Evolutionary conservation across 1,140 invertebrate species (phyloP).

Genomic region (Bathynomus jamesi): DNA sequence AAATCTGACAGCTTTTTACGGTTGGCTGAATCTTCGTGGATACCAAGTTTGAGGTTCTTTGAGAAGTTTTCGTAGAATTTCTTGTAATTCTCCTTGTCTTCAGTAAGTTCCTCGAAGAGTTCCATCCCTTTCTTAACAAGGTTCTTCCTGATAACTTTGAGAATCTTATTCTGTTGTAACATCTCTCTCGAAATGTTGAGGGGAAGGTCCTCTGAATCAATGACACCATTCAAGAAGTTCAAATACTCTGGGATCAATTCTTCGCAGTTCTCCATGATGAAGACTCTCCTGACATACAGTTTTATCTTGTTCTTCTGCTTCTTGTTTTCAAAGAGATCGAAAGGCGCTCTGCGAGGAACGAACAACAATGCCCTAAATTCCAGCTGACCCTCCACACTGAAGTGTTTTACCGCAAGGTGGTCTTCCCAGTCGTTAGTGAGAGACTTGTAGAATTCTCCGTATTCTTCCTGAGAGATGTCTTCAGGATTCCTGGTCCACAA

Average conservation of each 20-base stretch:
- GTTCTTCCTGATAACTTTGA: conserved; percentile 97
- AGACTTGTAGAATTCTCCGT: conserved; percentile 98
- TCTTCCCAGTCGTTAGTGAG: conserved; percentile 99
- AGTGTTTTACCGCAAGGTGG: conserved; percentile 96
- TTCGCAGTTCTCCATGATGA: conserved; percentile 99
- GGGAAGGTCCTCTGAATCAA: conserved; percentile 95
- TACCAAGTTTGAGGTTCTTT: conserved; percentile 95
- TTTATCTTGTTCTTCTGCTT: conserved; percentile 99
- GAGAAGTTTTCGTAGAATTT: conserved; percentile 98
- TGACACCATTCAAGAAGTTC: conserved; percentile 94
- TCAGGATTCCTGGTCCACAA: conserved; percentile 98
- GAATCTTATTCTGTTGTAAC: conserved; percentile 96
- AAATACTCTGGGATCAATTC: conserved; percentile 97
- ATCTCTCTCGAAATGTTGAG: conserved; percentile 98
- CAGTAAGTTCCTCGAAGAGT: conserved; percentile 87
- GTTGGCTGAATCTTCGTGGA: conserved; percentile 94
- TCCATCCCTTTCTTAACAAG: conserved; percentile 97
- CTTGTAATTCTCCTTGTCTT: conserved; percentile 96
- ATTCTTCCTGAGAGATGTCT: conserved; percentile 95
- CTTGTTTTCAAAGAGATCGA: conserved; percentile 97
- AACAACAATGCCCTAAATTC: conserved; percentile 95
- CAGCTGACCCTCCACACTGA: conserved; percentile 95
- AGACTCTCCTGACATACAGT: conserved; percentile 56
- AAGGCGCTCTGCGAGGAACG: conserved; percentile 87
- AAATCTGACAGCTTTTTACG: conserved; percentile 86